Conservation (phyloP, 2,797 vertebrate genomes). For the Clarias pachynema region DNA sequence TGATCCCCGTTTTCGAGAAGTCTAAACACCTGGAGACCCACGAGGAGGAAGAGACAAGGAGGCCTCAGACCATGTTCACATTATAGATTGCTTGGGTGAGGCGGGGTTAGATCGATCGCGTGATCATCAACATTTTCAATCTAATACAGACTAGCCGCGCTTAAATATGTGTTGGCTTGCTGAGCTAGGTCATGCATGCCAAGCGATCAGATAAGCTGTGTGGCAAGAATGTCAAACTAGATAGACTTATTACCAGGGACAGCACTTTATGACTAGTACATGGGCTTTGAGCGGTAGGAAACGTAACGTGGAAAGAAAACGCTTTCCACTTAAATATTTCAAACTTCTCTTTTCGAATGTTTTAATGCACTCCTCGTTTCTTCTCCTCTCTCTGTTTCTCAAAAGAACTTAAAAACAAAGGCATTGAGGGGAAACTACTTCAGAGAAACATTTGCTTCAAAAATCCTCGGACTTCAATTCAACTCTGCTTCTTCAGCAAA, state of each 20-base stretch:
- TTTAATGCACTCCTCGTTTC: slow-evolving; percentile 11
- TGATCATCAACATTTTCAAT: slow-evolving; percentile 62
- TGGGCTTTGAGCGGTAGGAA: not conserved
- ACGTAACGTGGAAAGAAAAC: not conserved
- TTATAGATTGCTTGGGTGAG: slow-evolving; percentile 57
- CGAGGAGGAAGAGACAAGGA: slow-evolving; percentile 45
- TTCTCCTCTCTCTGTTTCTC: slow-evolving; percentile 28
- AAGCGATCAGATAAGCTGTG: slow-evolving; percentile 41
- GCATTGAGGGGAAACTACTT: slow-evolving; percentile 49
- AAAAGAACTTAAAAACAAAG: slow-evolving; percentile 48
- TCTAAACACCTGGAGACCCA: slow-evolving; percentile 60
- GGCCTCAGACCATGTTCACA: slow-evolving; percentile 55
- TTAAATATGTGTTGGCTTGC: slow-evolving; percentile 58
- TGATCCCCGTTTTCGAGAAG: slow-evolving; percentile 65
- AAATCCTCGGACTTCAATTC: slow-evolving; percentile 57
- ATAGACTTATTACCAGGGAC: slow-evolving; percentile 27
- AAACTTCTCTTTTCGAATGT: slow-evolving; percentile 18
- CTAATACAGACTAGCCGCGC: slow-evolving; percentile 55
- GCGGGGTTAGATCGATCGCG: slow-evolving; percentile 59
- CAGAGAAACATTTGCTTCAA: slow-evolving; percentile 50
- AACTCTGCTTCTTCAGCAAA: slow-evolving; percentile 55
- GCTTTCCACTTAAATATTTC: slow-evolving; percentile 15
- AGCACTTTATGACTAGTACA: slow-evolving; percentile 17
- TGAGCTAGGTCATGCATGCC: slow-evolving; percentile 54
- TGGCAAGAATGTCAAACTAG: slow-evolving; percentile 49